These are phyloP conservation scores for Symphodus melops DNA, from an alignment of 2,113 vertebrate genomes.

Conservation along the genomic window DNA sequence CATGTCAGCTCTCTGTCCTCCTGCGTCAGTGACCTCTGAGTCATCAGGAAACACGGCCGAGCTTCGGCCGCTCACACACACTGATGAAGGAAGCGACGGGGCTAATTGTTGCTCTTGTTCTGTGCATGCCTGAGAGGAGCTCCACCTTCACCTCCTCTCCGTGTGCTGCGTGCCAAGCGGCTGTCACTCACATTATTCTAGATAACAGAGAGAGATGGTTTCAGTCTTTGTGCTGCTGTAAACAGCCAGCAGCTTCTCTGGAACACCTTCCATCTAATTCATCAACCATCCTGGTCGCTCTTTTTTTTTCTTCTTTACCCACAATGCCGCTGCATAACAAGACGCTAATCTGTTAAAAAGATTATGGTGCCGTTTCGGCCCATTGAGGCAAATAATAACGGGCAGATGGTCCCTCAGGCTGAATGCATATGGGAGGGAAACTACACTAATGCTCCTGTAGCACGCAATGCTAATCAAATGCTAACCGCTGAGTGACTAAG, in stretches of 20 bases:
- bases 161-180: slow-evolving; percentile 36
- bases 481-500: slow-evolving; percentile 37
- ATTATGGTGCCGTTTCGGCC: slow-evolving; percentile 71
- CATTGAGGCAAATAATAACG: slow-evolving; percentile 76
- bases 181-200: slow-evolving; percentile 43
- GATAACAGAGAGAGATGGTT: slow-evolving; percentile 55
- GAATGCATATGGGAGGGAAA: slow-evolving; percentile 72
- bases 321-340: slow-evolving; percentile 45
- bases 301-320: slow-evolving; percentile 19
- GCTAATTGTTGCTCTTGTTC: slow-evolving; percentile 60
- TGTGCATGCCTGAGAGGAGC: slow-evolving; percentile 37
- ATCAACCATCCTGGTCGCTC: slow-evolving; percentile 18
- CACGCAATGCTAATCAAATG: slow-evolving; percentile 68
- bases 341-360: slow-evolving; percentile 78
- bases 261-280: slow-evolving; percentile 43
- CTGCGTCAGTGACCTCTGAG: background rate
- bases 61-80: slow-evolving; percentile 14
- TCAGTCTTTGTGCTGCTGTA: slow-evolving; percentile 28
- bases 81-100: slow-evolving; percentile 40
- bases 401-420: slow-evolving; percentile 76
- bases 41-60: background rate
- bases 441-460: slow-evolving; percentile 64
- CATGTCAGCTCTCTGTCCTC: background rate
- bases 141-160: background rate
- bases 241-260: slow-evolving; percentile 48